Percentiles rank a stretch among this genome's conserved stretches.
These are phyloP conservation scores for Dendrolimus houi DNA, from an alignment of 2,888 invertebrate genomes.

Conservation along the genomic window DNA sequence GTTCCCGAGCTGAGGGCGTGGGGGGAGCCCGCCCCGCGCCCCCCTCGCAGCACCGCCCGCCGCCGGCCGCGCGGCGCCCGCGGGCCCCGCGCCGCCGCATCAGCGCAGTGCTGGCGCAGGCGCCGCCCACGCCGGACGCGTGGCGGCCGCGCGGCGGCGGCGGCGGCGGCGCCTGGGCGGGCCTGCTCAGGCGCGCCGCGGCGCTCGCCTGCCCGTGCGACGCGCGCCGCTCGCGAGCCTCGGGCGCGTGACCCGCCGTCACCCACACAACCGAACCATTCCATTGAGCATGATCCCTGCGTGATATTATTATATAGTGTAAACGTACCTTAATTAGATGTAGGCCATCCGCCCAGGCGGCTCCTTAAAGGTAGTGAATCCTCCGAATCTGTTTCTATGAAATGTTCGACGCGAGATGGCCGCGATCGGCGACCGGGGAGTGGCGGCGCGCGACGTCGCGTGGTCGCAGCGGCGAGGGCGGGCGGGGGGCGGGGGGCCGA, in stretches of 20 bases:
- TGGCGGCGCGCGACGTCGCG: background rate
- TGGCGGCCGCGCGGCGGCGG: constrained; percentile 6
- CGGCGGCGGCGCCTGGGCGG: background rate
- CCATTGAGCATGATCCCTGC: constrained; percentile 24
- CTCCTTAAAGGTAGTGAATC: background rate
- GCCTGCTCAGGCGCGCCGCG: constrained; percentile 3
- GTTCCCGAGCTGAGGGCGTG: constrained; percentile 90
- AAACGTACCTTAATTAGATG: constrained; percentile 11
- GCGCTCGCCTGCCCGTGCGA: constrained; percentile 7
- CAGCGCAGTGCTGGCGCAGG: constrained; percentile 75
- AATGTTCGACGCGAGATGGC: background rate
- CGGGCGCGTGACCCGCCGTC: constrained; percentile 10
- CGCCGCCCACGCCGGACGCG: constrained; percentile 12
- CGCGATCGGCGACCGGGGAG: background rate
- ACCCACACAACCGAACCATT: constrained; percentile 1
- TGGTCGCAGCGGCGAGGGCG: background rate
- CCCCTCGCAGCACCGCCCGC: constrained; percentile 10
- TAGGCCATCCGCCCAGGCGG: constrained; percentile 2
- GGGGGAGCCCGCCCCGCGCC: constrained; percentile 11
- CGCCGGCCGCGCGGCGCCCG: constrained; percentile 11
- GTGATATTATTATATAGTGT: constrained; percentile 48
- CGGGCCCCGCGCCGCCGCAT: constrained; percentile 15
- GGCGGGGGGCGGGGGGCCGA: background rate
- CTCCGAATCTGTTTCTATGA: background rate
- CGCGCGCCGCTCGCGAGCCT: constrained; percentile 6